Base-by-base conservation (phyloP, 2,888 invertebrate genomes). In the Heliconius hortense region DNA sequence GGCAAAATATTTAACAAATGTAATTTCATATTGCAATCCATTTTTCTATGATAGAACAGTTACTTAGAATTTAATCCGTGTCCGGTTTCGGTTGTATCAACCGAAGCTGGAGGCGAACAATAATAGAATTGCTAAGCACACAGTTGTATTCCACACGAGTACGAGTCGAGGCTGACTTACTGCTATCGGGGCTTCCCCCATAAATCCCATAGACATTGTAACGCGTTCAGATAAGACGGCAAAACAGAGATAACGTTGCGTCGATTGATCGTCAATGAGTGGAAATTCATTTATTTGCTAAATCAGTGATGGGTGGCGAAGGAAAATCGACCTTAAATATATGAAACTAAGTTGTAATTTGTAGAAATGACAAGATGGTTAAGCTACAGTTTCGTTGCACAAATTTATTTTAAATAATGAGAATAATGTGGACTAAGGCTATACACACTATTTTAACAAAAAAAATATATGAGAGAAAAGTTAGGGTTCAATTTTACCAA, bases 261-360 rank as follows among this genome's bases (percentile, higher is more conserved):
- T 81, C 90, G 90, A 93, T 92, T 93, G 92, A 93, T 93, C 92
- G 90, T 84, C 91, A 92, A 92, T 91, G 90, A 92, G 88, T 88
- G 88, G 89, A 88, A 91, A 92, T 92, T 92, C 91, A 93, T 93
- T 92, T 92, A 92, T 91, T 86, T 85, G 75, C 86, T 85, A 85
- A 85, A 80, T 79, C 76, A 75, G 59, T 84, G 83, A 48, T 28
- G 35, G 2, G 56, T 39, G 15, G 28, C 79, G 80, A 59, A 48
- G 66, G 5, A 82, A 83, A 82, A 79, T 74, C 28, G 71, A 81
- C 84, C 77, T 75, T 86, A 81, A 74, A 1, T 0, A 0, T 5
- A 11, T 0, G 5, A 0, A 0, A 4, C 56, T 82, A 70, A 70
- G 83, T 80, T 72, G 62, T 63, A 15, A 78, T 74, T 79, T 21